A percentile compares a stretch with the other conserved stretches of the same genome.
These are phyloP conservation scores for Chloroceryle inda DNA, from an alignment of 2,797 vertebrate species.

Conservation along the genomic window DNA sequence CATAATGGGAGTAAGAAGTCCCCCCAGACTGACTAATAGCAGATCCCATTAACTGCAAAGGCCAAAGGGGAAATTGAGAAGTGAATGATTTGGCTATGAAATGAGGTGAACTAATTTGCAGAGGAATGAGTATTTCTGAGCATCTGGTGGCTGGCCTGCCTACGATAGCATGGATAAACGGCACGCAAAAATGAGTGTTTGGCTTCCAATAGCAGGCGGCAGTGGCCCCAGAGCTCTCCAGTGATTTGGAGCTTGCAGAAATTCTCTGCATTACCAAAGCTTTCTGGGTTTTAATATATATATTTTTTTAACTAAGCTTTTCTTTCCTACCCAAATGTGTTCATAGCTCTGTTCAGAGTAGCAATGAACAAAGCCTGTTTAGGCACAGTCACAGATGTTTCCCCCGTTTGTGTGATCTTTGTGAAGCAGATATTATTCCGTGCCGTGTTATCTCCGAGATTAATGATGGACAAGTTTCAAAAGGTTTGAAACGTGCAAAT, in stretches of 20 bases:
- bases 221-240: background rate
- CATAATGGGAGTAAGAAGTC: conserved; percentile 50
- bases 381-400: conserved; percentile 29
- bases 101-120: conserved; percentile 68
- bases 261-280: conserved; percentile 18
- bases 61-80: conserved; percentile 65
- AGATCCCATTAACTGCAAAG: conserved; percentile 70
- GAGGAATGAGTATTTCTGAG: conserved; percentile 62
- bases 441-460: conserved; percentile 24
- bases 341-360: background rate
- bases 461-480: conserved; percentile 32
- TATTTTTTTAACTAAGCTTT: background rate
- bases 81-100: conserved; percentile 60
- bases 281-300: background rate
- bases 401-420: background rate
- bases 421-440: background rate
- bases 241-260: conserved; percentile 19
- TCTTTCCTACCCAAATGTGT: background rate
- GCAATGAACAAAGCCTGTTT: background rate
- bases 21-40: conserved; percentile 3
- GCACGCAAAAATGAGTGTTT: background rate
- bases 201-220: conserved; percentile 18
- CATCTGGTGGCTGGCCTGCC: conserved; percentile 61
- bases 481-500: conserved; percentile 56
- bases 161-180: background rate